phyloP scores from a whole-genome alignment of 2,113 vertebrate species.

The Coracopsis vasa region DNA sequence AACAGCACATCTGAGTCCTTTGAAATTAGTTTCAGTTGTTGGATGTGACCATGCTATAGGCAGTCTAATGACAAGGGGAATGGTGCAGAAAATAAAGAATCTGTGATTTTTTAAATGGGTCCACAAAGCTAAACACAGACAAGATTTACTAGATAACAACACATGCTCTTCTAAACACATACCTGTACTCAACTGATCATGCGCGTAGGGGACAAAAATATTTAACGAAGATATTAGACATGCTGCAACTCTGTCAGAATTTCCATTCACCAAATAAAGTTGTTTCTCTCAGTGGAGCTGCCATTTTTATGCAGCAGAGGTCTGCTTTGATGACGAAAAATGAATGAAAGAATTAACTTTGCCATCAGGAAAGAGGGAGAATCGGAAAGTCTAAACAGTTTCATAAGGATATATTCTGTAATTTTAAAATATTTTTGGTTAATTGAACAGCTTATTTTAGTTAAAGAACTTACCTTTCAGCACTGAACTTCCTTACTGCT shows the following conservation, averaged over 20 bases:
- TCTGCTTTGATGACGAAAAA: background rate
- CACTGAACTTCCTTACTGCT: background rate
- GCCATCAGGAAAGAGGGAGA: background rate
- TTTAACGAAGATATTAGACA: background rate
- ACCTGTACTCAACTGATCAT: background rate
- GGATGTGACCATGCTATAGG: background rate
- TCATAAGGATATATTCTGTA: background rate
- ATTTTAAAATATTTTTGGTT: background rate
- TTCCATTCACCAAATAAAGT: background rate
- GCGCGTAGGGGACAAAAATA: background rate
- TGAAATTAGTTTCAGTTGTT: background rate
- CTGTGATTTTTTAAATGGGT: background rate
- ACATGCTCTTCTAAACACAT: background rate
- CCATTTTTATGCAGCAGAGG: background rate
- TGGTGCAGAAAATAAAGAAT: background rate
- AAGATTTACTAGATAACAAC: background rate
- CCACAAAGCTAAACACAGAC: background rate
- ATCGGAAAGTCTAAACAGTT: background rate
- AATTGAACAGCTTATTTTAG: background rate
- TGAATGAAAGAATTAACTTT: background rate
- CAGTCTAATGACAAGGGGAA: background rate
- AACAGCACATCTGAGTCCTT: background rate
- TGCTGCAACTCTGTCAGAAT: background rate
- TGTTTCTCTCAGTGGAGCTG: background rate
- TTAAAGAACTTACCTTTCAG: background rate